phyloP scores from a whole-genome alignment of 2,113 vertebrate species.

The Nansenia antarctica region DNA sequence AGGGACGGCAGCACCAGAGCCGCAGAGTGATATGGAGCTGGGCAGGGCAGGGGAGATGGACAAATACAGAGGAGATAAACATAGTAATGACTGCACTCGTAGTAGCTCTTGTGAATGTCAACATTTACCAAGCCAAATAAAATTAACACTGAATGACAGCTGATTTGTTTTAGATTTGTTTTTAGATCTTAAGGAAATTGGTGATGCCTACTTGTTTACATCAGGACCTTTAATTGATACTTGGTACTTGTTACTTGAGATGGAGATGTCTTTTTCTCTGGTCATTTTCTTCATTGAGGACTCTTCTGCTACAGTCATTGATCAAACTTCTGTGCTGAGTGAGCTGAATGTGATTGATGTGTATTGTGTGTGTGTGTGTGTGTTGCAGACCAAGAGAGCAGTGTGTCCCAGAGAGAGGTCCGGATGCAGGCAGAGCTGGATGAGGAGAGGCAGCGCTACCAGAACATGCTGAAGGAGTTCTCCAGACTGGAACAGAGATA shows the following conservation, averaged over 20 bases:
- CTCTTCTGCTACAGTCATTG: not conserved
- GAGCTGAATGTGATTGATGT: not conserved
- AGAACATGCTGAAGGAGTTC: conserved; percentile 92
- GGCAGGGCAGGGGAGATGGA: not conserved
- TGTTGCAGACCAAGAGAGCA: conserved; percentile 47
- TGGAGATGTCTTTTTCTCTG: not conserved
- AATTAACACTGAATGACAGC: not conserved
- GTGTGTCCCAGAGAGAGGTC: conserved; percentile 64
- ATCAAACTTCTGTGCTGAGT: not conserved
- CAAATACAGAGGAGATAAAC: not conserved
- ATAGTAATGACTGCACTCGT: not conserved
- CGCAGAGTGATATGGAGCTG: not conserved
- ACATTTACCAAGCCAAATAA: not conserved
- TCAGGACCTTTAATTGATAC: not conserved
- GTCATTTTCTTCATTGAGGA: not conserved
- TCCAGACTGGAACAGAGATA: conserved; percentile 91
- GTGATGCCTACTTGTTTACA: too few species aligned
- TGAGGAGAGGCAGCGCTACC: conserved; percentile 86
- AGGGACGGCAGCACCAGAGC: not conserved
- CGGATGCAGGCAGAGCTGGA: conserved; percentile 84
- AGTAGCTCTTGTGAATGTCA: not conserved
- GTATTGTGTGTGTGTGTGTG: conserved; percentile 12
- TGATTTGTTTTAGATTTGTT: too few species aligned
- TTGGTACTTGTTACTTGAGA: not conserved
- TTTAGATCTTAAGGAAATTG: too few species aligned